Evolutionary conservation across 2,113 vertebrate species (phyloP).

Genomic region (Parotia lawesii): DNA sequence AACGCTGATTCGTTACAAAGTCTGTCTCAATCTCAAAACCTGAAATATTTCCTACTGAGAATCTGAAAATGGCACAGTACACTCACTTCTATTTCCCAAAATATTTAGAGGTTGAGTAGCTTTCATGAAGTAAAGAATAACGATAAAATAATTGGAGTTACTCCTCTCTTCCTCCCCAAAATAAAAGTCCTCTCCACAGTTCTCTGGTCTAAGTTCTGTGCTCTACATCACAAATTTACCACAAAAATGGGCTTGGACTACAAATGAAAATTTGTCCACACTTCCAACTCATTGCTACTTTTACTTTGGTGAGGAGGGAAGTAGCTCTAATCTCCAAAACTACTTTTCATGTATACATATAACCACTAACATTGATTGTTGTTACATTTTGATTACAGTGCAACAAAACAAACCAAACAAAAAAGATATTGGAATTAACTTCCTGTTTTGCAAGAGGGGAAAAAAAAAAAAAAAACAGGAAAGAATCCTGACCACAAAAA

Average conservation of each 20-base stretch:
- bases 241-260: not conserved
- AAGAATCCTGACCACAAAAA: not conserved
- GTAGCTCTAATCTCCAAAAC: not conserved
- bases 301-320: not conserved
- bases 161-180: not conserved
- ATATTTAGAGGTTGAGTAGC: not conserved
- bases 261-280: not conserved
- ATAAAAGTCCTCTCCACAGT: not conserved
- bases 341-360: not conserved
- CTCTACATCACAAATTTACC: not conserved
- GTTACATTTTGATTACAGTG: conserved; percentile 22
- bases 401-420: not conserved
- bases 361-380: not conserved
- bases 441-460: not conserved
- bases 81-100: not conserved
- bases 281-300: not conserved
- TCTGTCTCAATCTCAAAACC: not conserved
- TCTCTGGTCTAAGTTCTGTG: not conserved
- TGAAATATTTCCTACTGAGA: not conserved
- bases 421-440: not conserved
- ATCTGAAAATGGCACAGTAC: not conserved
- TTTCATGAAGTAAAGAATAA: not conserved
- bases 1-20: not conserved
- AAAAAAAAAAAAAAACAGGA: not conserved
- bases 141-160: not conserved